Percentiles rank a stretch among this genome's conserved stretches.
Evolutionary conservation across 2,888 invertebrate species (phyloP).

Genomic region (Drosophila kanekoi): DNA sequence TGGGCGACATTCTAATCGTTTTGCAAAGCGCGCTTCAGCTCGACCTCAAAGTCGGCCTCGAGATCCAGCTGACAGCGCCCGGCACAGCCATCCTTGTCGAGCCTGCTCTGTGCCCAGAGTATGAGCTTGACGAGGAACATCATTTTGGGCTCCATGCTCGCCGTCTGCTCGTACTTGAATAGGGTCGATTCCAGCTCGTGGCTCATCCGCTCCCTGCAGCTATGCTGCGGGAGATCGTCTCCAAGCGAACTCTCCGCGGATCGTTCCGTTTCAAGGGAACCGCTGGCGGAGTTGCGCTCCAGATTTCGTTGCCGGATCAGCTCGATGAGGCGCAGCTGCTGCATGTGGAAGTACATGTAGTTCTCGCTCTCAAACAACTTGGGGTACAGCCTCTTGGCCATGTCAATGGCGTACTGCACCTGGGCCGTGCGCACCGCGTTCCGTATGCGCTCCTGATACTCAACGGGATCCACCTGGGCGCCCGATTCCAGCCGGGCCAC

Average conservation of each 20-base stretch:
- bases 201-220: constrained; percentile 7
- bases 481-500: constrained; percentile 40
- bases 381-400: constrained; percentile 58
- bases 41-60: constrained; percentile 60
- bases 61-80: constrained; percentile 41
- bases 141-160: constrained; percentile 56
- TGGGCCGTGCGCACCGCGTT: constrained; percentile 54
- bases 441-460: constrained; percentile 41
- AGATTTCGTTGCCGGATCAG: constrained; percentile 51
- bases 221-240: constrained; percentile 1
- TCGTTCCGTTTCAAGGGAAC: neutral
- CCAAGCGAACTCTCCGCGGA: constrained; percentile 13
- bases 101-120: constrained; percentile 64
- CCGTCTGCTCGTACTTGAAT: constrained; percentile 20
- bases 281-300: neutral
- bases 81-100: constrained; percentile 45
- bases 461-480: constrained; percentile 15
- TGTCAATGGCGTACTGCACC: constrained; percentile 61
- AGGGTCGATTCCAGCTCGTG: constrained; percentile 31
- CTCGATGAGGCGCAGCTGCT: constrained; percentile 63
- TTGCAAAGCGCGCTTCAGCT: constrained; percentile 48
- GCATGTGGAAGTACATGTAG: constrained; percentile 73
- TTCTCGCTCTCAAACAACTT: constrained; percentile 62
- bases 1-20: constrained; percentile 27
- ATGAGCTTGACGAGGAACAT: constrained; percentile 68